Percentiles rank a stretch among this genome's conserved stretches.
phyloP scores from a whole-genome alignment of 2,113 vertebrate genomes.

The Ivindomyrus marchei region DNA sequence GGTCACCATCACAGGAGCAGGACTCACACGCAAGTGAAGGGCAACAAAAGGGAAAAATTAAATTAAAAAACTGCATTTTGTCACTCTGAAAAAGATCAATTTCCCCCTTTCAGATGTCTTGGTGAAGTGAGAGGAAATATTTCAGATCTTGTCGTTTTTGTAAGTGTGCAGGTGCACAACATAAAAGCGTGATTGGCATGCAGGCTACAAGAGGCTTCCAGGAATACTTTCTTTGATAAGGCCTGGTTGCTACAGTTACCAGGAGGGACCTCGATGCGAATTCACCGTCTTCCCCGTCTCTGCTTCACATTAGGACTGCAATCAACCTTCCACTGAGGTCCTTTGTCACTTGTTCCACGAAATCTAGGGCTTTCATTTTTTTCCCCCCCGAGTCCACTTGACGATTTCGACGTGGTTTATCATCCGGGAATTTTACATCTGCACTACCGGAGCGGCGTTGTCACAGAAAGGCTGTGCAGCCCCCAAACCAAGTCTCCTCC shows the following conservation, averaged over 20 bases:
- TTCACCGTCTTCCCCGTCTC: slow-evolving; percentile 27
- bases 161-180: not conserved
- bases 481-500: not conserved
- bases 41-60: not conserved
- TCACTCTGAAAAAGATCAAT: not conserved
- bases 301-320: slow-evolving; percentile 17
- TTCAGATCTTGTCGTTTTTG: slow-evolving; percentile 4
- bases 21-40: not conserved
- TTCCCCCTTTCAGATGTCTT: not conserved
- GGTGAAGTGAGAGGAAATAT: not conserved
- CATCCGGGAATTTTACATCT: not conserved
- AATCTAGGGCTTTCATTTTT: slow-evolving; percentile 15
- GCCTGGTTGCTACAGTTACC: slow-evolving; percentile 23
- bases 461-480: too few species aligned
- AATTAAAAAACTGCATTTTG: not conserved
- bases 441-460: not conserved
- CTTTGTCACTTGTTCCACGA: not conserved
- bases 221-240: slow-evolving; percentile 12
- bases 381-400: not conserved
- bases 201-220: not conserved
- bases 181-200: slow-evolving; percentile 10
- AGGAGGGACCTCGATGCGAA: slow-evolving; percentile 29
- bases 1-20: not conserved
- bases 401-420: not conserved
- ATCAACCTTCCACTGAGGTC: slow-evolving; percentile 28